Conservation (phyloP, 37 sponge, comb jelly and placozoan genomes). For the Aplysina aerophoba region DNA sequence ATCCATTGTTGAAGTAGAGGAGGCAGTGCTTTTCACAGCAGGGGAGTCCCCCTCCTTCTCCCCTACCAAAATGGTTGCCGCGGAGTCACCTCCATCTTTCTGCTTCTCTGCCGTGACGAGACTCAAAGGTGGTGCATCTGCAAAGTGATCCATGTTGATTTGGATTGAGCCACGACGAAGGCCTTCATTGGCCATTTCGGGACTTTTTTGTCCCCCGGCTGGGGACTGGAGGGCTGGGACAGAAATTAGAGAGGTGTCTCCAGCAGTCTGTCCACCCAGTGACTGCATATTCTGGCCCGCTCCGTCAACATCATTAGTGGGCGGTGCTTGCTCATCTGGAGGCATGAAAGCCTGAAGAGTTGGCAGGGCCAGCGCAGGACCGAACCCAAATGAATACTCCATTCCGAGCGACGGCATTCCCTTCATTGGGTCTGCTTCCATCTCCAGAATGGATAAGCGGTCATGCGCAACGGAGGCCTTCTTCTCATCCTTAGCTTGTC, state of each 20-base stretch:
- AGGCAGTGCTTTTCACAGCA: too few species aligned
- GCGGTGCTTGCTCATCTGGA: neutral
- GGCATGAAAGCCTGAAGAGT: conserved; percentile 63
- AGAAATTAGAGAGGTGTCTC: conserved; percentile 27
- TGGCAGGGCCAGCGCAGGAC: conserved; percentile 76
- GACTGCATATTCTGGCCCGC: conserved; percentile 3
- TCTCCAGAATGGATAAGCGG: conserved; percentile 45
- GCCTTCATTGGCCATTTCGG: neutral
- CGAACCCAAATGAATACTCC: conserved; percentile 69
- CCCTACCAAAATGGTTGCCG: too few species aligned
- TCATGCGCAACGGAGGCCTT: neutral
- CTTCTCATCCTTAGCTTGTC: neutral
- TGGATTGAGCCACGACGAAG: neutral
- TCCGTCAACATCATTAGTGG: neutral
- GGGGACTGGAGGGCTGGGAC: neutral
- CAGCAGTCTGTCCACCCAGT: neutral
- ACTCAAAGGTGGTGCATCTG: conserved; percentile 11
- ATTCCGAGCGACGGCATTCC: conserved; percentile 55
- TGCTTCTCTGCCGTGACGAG: neutral
- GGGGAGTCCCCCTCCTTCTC: too few species aligned
- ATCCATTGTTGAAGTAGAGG: too few species aligned
- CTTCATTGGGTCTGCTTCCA: conserved; percentile 59
- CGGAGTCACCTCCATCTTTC: neutral
- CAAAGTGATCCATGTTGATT: conserved; percentile 33
- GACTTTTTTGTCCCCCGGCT: neutral